A percentile compares a stretch with the other conserved stretches of the same genome.
Evolutionary conservation across 2,888 invertebrate species (phyloP).

Genomic region (Merodon equestris): DNA sequence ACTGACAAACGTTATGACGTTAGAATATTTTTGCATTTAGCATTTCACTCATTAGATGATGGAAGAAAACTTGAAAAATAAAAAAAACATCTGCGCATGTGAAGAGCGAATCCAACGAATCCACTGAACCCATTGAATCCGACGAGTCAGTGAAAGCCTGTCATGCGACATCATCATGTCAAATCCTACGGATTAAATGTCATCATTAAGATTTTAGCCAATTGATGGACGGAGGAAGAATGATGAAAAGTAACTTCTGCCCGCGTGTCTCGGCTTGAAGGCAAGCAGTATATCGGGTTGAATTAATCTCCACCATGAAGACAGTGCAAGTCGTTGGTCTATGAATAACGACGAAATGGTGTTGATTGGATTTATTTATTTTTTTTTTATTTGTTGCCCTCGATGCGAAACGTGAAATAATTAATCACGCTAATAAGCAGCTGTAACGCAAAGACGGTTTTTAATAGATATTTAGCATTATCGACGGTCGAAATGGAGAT

Average conservation of each 20-base stretch:
- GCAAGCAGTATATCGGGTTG: background rate
- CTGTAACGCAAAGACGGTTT: conserved; percentile 11
- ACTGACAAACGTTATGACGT: conserved; percentile 43
- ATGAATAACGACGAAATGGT: conserved; percentile 23
- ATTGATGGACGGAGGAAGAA: conserved; percentile 40
- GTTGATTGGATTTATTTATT: conserved; percentile 30
- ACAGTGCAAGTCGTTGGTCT: conserved; percentile 10
- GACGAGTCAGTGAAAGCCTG: conserved; percentile 51
- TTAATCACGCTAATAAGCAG: conserved; percentile 40
- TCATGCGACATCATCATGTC: conserved; percentile 59
- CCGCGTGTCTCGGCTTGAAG: background rate
- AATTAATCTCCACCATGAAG: conserved; percentile 22
- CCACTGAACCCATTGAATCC: no score
- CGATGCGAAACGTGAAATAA: conserved; percentile 27
- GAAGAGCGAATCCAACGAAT: conserved; percentile 37
- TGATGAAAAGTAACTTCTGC: conserved; percentile 9
- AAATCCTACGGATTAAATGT: conserved; percentile 66
- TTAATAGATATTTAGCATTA: conserved; percentile 18
- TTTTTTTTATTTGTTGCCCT: no score
- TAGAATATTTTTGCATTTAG: conserved; percentile 25
- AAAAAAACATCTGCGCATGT: conserved; percentile 39
- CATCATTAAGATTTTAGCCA: conserved; percentile 60
- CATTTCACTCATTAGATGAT: conserved; percentile 28
- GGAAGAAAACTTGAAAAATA: background rate
- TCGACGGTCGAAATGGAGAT: no score